Conservation (phyloP, 1,140 invertebrate species). For the Drosophila nasuta region DNA sequence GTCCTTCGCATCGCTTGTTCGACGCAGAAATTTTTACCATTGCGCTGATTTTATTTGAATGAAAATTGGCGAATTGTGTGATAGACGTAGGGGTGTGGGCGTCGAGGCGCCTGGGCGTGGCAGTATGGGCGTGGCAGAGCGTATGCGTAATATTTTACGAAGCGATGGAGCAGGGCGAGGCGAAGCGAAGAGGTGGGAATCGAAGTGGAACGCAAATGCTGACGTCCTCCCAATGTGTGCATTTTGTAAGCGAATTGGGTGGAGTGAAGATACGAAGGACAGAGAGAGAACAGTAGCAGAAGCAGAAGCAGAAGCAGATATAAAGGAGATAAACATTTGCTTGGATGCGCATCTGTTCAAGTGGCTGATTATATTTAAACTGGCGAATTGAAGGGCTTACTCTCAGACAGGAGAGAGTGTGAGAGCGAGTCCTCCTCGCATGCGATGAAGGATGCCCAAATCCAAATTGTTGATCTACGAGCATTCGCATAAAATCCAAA, state of each 20-base stretch:
- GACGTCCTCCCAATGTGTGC: constrained; percentile 25
- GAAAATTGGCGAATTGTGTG: constrained; percentile 82
- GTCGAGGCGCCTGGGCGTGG: constrained; percentile 62
- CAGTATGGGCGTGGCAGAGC: constrained; percentile 60
- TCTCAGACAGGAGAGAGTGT: background rate
- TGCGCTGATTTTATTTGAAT: constrained; percentile 78
- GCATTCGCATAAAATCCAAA: constrained; percentile 20
- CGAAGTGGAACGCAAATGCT: constrained; percentile 12
- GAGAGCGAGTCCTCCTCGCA: background rate
- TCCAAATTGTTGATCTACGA: constrained; percentile 24
- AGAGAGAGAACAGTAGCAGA: no score
- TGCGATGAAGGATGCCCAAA: constrained; percentile 15
- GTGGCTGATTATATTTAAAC: constrained; percentile 77
- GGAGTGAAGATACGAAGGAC: background rate
- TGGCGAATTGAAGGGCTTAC: constrained; percentile 34
- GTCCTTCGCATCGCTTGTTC: background rate
- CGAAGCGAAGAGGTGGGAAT: background rate
- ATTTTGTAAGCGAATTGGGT: background rate
- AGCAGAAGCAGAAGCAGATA: background rate
- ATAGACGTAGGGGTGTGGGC: constrained; percentile 63
- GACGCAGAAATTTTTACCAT: constrained; percentile 43
- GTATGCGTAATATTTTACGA: constrained; percentile 77
- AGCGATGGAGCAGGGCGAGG: constrained; percentile 16
- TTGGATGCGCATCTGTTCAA: constrained; percentile 77
- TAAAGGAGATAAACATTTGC: constrained; percentile 49